Evolutionary conservation across 2,888 invertebrate species (phyloP), one percentile per base, ranked within the genome.

Genomic region (Synergus gifuensis): DNA sequence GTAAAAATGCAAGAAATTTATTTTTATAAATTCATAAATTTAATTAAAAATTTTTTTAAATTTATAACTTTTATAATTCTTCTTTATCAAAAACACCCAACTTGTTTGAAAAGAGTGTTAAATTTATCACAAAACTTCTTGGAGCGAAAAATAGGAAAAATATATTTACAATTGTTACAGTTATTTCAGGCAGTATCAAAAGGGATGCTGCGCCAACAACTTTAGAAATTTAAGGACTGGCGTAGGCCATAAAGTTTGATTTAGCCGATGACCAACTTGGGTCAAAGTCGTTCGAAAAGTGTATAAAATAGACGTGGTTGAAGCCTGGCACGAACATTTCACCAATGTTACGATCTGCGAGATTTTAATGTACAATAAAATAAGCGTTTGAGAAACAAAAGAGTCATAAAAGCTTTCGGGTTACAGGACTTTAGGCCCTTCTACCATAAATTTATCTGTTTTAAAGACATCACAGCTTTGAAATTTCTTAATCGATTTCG

Each of bases 361-460:
- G n/a, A 58, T 58, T 58, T 58, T 58, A 58, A 9, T 58, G 54
- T 58, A 58, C 54, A 18, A 58, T 58, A 58, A 58, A 58, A 58
- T 58, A 8, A 54, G 54, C n/a, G 2, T 18, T 18, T 0, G 2
- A 58, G 54, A 58, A 18, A 8, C 46, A n/a, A 58, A 58, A n/a
- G 9, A 58, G 9, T n/a, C 9, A 58, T 18, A 18, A 58, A 18
- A 3, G n/a, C 28, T 28, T 28, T 28, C 28, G 2, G 28, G 2
- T 28, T 28, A 28, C 28, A 28, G 28, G 28, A 2, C 28, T 28
- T 28, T 28, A 28, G 28, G 28, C 1, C 2, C 28, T 2, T 28
- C 28, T 28, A 28, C 28, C 2, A 1, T 28, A 28, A 28, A 28
- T 28, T 28, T 1, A 28, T 28, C 28, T 28, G 2, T 28, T 28